A percentile compares a stretch with the other conserved stretches of the same genome.
Evolutionary conservation across 2,797 vertebrate species (phyloP).

Genomic region (Ctenosaura bakeri): DNA sequence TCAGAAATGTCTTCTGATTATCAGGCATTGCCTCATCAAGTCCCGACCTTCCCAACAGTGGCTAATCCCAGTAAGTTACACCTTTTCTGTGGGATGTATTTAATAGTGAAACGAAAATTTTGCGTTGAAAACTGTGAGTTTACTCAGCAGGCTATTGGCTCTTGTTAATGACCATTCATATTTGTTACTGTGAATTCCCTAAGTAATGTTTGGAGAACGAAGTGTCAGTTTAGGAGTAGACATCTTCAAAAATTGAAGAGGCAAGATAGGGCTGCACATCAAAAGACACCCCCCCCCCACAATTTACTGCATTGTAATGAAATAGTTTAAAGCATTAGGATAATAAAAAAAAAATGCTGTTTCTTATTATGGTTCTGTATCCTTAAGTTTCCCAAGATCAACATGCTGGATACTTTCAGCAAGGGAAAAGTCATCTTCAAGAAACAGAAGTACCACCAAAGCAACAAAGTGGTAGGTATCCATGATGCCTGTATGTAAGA

Average conservation of each 20-base stretch:
- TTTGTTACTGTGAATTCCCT: not conserved
- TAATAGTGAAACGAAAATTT: conserved; percentile 9
- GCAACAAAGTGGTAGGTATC: conserved; percentile 83
- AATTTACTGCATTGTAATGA: not conserved
- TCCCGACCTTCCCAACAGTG: conserved; percentile 61
- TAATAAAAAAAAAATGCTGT: not conserved
- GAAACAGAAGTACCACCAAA: conserved; percentile 77
- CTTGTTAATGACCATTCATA: conserved; percentile 15
- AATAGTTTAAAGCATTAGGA: not conserved
- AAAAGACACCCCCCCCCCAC: not conserved
- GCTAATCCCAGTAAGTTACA: conserved; percentile 81
- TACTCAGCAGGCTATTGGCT: not conserved
- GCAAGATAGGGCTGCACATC: not conserved
- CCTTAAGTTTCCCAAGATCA: conserved; percentile 78
- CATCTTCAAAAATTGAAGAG: not conserved
- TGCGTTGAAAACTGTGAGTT: not conserved
- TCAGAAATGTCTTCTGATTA: conserved; percentile 79
- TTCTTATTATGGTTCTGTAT: conserved; percentile 16
- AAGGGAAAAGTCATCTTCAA: conserved; percentile 70
- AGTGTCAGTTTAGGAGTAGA: not conserved
- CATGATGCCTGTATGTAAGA: conserved; percentile 6
- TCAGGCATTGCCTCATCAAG: conserved; percentile 72
- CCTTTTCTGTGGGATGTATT: not conserved
- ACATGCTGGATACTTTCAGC: conserved; percentile 89
- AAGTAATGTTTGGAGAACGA: not conserved